Percentiles rank a stretch among this genome's conserved stretches.
These are phyloP conservation scores for Hiodon tergisus DNA, from an alignment of 2,113 vertebrate genomes.

Conservation along the genomic window DNA sequence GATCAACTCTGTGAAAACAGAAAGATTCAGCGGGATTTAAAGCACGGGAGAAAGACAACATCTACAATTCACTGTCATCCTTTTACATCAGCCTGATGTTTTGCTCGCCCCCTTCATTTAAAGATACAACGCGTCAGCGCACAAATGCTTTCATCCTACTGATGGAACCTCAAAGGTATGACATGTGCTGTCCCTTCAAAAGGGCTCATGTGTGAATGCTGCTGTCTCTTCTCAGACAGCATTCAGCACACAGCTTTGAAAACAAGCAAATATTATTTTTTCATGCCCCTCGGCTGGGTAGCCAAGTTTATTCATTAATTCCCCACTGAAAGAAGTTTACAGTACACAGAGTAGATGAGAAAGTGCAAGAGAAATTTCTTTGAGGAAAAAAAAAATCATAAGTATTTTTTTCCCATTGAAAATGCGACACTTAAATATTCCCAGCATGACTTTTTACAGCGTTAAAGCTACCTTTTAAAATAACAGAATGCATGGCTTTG, in stretches of 20 bases:
- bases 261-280: neutral
- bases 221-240: neutral
- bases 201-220: constrained; percentile 2
- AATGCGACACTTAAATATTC: too few relatives aligned
- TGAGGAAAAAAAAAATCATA: neutral
- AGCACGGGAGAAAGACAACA: neutral
- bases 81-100: neutral
- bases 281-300: neutral
- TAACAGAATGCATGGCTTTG: too few relatives aligned
- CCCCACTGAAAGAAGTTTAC: neutral
- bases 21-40: neutral
- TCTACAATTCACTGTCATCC: neutral
- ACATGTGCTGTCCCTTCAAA: constrained; percentile 31
- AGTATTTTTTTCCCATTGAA: neutral
- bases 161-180: constrained; percentile 43
- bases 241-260: neutral
- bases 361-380: neutral
- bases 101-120: constrained; percentile 33
- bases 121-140: constrained; percentile 38
- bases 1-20: neutral
- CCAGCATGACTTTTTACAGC: neutral
- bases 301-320: neutral
- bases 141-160: constrained; percentile 42
- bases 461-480: too few relatives aligned
- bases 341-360: neutral